phyloP scores from a whole-genome alignment of 53 echinoderm and acorn worm genomes.

The Hippasteria phrygiana region DNA sequence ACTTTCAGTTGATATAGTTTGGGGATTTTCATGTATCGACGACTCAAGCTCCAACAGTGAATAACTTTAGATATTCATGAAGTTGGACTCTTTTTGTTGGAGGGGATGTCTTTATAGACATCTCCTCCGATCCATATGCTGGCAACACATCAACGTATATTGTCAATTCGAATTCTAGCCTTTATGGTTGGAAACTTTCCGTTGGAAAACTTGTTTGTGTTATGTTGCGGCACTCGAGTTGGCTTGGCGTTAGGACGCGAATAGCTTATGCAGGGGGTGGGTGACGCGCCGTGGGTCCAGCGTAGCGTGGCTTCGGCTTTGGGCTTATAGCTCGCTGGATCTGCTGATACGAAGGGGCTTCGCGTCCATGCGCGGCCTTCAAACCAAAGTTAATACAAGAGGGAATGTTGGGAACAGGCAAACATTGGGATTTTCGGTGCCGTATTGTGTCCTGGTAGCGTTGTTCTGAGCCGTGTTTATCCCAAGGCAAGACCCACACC shows the following conservation, averaged over 20 bases:
- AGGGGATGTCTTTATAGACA: no score
- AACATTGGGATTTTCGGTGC: not conserved
- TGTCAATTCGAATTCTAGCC: conserved; percentile 10
- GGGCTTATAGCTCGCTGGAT: not conserved
- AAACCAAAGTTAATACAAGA: not conserved
- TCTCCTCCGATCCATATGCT: not conserved
- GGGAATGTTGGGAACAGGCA: not conserved
- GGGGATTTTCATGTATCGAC: not conserved
- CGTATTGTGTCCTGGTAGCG: conserved; percentile 9
- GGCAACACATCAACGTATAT: not conserved
- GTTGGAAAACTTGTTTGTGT: conserved; percentile 22
- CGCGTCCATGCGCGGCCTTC: not conserved
- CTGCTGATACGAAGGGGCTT: no score
- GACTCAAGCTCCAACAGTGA: not conserved
- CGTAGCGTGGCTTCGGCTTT: not conserved
- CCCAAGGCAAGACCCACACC: not conserved
- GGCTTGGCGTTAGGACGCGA: conserved; percentile 60
- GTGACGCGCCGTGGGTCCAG: conserved; percentile 11
- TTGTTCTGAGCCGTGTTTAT: not conserved
- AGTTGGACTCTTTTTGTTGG: not conserved
- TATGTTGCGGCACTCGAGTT: not conserved
- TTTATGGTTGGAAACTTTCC: conserved; percentile 10
- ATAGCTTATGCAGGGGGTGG: conserved; percentile 10
- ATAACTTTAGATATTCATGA: conserved; percentile 4
- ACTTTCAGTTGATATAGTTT: no score